Conservation (phyloP, 1,140 invertebrate genomes). For the Onthophagus taurus region DNA sequence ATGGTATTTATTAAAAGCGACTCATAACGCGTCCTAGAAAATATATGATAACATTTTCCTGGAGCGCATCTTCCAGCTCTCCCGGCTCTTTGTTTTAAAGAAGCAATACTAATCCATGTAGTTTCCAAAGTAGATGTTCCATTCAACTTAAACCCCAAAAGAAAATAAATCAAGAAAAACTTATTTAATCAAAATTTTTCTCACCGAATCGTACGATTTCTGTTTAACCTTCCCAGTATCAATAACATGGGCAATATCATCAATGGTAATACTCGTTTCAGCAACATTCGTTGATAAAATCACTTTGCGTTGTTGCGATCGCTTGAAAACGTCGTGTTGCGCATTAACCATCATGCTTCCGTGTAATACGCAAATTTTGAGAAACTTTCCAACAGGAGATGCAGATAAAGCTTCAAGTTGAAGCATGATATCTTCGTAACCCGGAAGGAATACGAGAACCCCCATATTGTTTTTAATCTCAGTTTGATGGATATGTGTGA, state of each 20-base stretch:
- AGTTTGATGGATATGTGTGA: conserved; percentile 54
- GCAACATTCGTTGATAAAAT: conserved; percentile 92
- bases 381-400: conserved; percentile 44
- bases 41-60: conserved; percentile 73
- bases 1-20: conserved; percentile 52
- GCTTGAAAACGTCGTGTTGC: conserved; percentile 72
- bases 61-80: conserved; percentile 76
- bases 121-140: conserved; percentile 59
- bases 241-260: conserved; percentile 85
- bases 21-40: conserved; percentile 58
- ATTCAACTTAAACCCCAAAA: conserved; percentile 18
- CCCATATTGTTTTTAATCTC: conserved; percentile 53
- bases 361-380: conserved; percentile 63
- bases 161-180: conserved; percentile 9
- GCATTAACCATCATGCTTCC: conserved; percentile 74
- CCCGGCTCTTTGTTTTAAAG: conserved; percentile 66
- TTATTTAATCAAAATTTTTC: conserved; percentile 3
- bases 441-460: conserved; percentile 85
- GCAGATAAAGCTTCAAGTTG: conserved; percentile 59
- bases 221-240: conserved; percentile 87
- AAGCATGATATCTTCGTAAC: conserved; percentile 90
- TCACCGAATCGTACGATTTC: conserved; percentile 61
- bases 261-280: conserved; percentile 88
- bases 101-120: conserved; percentile 71
- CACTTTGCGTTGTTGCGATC: conserved; percentile 57